Base-by-base conservation (phyloP, 2,797 vertebrate species). In the Pseudopleuronectes americanus region DNA sequence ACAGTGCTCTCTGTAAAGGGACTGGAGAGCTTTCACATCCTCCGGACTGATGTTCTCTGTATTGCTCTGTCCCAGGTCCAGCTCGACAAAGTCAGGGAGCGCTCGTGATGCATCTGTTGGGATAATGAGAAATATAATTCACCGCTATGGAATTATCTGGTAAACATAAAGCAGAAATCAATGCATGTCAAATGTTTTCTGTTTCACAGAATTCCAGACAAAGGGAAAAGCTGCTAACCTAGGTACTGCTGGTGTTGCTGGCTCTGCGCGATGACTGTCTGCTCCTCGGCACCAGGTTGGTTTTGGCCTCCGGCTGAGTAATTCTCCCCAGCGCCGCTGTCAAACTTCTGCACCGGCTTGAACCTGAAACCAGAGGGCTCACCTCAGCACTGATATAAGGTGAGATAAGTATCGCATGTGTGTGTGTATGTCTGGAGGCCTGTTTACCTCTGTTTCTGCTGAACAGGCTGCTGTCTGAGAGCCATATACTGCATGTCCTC, bases 401-500 rank as follows among this genome's bases (percentile, higher is more conserved):
- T 16, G 19, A 8, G 16, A 13, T 3, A 48, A 28, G 14, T 47
- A 7, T 8, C 17, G 1, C 36, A 38, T 38, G 12, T 33, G 12
- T 38, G 10, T 12, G 0, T 58, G 12, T 10, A 33, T 8, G 6
- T 8, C 1, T 6, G 6, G 19, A 4, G 28, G 48, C n/a, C 10
- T 14, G 14, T n/a, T 41, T 66, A 99, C 98, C 98, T 97, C 68
- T 97, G 98, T 71, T 98, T 99, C 92, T 99, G 97, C 84, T 97
- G 97, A 58, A 96, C 91, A 4, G 98, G 97, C 74, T 99, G 97
- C 90, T 99, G 98, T 69, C 97, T 93, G 92, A 99, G 95, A 6
- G 98, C 98, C 97, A 98, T 98, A 84, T 99, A 99, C 92, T 99
- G 97, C 6, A 96, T 95, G 84, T 99, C 98, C 82, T 99, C 98